A percentile compares a stretch with the other conserved stretches of the same genome.
Conservation (phyloP, 92 coral and sea anemone genomes). For the Metridium senile region DNA sequence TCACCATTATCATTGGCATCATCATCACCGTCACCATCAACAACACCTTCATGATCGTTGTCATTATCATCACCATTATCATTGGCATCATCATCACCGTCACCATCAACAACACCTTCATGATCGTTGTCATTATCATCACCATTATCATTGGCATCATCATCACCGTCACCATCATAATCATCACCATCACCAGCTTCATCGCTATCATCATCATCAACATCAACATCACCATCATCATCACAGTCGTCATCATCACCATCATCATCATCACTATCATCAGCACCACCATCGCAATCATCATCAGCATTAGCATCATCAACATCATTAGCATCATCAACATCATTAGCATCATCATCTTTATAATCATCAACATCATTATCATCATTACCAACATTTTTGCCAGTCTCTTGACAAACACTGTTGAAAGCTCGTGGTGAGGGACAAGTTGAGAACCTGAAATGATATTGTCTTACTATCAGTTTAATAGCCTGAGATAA, state of each 20-base stretch:
- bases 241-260: background rate
- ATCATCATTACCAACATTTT: too few species aligned
- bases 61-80: conserved; percentile 4
- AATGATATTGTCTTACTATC: too few species aligned
- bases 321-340: too few species aligned
- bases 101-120: background rate
- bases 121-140: background rate
- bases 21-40: background rate
- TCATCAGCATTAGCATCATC: background rate
- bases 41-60: background rate
- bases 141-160: background rate
- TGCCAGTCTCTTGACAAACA: too few species aligned
- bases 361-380: too few species aligned
- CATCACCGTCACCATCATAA: background rate
- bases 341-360: too few species aligned
- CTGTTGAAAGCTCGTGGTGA: too few species aligned
- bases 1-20: background rate
- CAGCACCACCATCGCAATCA: background rate
- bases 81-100: background rate
- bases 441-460: too few species aligned
- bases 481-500: too few species aligned
- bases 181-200: background rate
- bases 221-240: background rate
- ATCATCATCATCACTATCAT: background rate
- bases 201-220: background rate